These are phyloP conservation scores for Lasioglossum pauxillum DNA, from an alignment of 2,888 invertebrate genomes.

Conservation along the genomic window DNA sequence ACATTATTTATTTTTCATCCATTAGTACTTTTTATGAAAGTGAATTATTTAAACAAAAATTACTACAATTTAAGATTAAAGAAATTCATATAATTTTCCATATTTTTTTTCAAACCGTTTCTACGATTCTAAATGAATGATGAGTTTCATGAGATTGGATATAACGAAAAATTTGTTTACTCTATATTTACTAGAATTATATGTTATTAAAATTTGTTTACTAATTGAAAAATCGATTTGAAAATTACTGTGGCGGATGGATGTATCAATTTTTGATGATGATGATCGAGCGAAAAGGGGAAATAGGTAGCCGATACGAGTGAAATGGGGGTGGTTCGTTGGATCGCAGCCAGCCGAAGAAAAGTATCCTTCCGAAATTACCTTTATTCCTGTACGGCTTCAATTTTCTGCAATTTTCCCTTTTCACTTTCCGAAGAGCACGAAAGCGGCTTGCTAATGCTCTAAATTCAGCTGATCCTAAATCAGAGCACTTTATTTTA, in stretches of 20 bases:
- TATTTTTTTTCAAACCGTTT: background rate
- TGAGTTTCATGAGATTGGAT: background rate
- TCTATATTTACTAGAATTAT: no score
- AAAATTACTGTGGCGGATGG: background rate
- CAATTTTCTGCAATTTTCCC: constrained; percentile 26
- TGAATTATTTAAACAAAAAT: background rate
- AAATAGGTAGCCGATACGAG: constrained; percentile 17
- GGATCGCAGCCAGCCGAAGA: constrained; percentile 71
- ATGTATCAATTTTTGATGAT: constrained; percentile 35
- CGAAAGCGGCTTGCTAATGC: background rate
- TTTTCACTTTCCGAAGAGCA: background rate
- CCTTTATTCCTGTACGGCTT: constrained; percentile 55
- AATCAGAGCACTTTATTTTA: background rate
- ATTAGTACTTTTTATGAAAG: background rate
- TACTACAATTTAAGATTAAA: background rate
- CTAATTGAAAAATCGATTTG: no score
- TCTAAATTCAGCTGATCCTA: background rate
- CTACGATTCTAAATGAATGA: background rate
- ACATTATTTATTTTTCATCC: background rate
- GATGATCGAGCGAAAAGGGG: constrained; percentile 25
- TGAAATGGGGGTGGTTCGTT: constrained; percentile 39
- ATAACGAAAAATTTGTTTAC: background rate
- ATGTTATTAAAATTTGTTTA: no score
- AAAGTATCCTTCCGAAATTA: constrained; percentile 65
- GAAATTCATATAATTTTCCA: background rate